These are phyloP conservation scores for Amazonetta brasiliensis DNA, from an alignment of 2,797 vertebrate species.

Conservation along the genomic window DNA sequence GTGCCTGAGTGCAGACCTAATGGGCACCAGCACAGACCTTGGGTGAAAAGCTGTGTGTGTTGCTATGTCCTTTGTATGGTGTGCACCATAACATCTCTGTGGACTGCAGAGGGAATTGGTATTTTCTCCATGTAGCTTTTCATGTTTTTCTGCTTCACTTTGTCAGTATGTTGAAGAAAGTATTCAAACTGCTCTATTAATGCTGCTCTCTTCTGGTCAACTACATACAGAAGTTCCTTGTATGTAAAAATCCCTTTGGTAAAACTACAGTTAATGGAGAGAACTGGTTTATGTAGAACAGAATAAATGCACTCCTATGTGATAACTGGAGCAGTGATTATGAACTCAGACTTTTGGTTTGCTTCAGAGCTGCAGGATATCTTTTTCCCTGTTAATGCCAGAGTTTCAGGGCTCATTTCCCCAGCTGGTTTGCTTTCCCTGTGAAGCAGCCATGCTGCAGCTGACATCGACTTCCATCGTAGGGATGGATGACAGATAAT, in stretches of 20 bases:
- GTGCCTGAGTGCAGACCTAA: background rate
- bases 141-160: background rate
- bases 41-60: rapidly evolving
- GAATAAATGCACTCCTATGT: background rate
- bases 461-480: background rate
- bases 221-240: too few species aligned
- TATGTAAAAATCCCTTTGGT: too few species aligned
- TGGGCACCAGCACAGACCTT: background rate
- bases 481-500: rapidly evolving
- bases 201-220: background rate
- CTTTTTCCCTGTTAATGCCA: background rate
- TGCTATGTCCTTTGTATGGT: background rate
- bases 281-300: background rate
- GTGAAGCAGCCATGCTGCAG: rapidly evolving
- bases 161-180: background rate
- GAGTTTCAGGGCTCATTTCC: background rate
- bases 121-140: background rate
- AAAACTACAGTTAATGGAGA: rapidly evolving
- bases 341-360: background rate
- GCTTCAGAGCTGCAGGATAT: background rate
- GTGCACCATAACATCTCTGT: background rate
- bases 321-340: background rate
- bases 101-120: rapidly evolving
- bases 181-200: background rate
- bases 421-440: background rate